Evolutionary conservation across 1,140 invertebrate genomes (phyloP).

Genomic region (Reticulitermes speratus): DNA sequence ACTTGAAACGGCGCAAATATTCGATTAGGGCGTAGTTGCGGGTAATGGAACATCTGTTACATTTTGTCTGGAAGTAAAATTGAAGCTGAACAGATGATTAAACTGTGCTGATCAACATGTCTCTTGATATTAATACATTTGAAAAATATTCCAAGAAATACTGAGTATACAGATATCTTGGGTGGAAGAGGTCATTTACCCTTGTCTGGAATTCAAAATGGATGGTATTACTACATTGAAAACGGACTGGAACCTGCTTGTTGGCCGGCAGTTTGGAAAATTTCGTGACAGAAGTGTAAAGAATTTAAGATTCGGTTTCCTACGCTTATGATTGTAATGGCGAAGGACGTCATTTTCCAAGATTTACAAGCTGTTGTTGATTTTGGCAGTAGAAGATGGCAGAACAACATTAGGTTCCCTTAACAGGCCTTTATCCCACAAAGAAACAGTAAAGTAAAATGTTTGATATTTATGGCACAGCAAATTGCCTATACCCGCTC

Average conservation of each 20-base stretch:
- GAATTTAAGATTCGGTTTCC: background rate
- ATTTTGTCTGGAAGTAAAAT: too few relatives aligned
- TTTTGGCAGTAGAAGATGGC: background rate
- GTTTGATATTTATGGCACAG: background rate
- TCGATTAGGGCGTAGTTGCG: too few relatives aligned
- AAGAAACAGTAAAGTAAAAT: background rate
- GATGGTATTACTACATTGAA: background rate
- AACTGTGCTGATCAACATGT: background rate
- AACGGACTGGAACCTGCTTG: background rate
- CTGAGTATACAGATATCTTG: slow-evolving; percentile 1
- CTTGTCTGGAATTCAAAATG: background rate
- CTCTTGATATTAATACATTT: background rate
- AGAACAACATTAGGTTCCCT: background rate
- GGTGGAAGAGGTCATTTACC: background rate
- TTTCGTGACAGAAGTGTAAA: background rate
- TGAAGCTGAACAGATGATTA: too few relatives aligned
- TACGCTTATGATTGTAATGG: background rate
- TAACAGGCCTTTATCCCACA: background rate
- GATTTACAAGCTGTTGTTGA: background rate
- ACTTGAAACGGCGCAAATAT: too few relatives aligned
- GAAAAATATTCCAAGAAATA: background rate
- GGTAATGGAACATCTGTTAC: too few relatives aligned
- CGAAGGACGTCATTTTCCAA: background rate
- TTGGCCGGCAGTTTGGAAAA: background rate
- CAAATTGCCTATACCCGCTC: background rate